phyloP scores from a whole-genome alignment of 2,797 vertebrate genomes.

The Astyanax mexicanus region DNA sequence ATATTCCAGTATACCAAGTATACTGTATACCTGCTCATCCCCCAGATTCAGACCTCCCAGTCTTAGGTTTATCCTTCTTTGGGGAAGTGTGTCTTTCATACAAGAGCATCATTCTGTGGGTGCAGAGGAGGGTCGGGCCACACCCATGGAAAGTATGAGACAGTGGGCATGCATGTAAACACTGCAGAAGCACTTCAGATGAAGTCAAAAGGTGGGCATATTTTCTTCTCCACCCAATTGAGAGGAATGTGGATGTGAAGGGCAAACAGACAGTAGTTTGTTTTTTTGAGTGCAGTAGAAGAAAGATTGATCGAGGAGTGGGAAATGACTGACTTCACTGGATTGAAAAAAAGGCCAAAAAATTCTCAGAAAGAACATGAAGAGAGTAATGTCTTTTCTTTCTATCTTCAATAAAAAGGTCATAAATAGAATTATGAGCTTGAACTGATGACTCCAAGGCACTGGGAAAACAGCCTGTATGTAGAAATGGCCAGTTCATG shows the following conservation, averaged over 20 bases:
- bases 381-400: no score
- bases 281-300: slow-evolving; percentile 67
- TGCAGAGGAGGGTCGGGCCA: slow-evolving; percentile 65
- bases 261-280: slow-evolving; percentile 63
- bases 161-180: slow-evolving; percentile 72
- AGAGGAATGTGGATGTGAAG: not conserved
- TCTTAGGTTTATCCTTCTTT: slow-evolving; percentile 22
- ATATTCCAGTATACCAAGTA: no score
- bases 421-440: slow-evolving; percentile 33
- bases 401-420: slow-evolving; percentile 51
- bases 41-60: slow-evolving; percentile 9
- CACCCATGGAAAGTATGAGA: slow-evolving; percentile 74
- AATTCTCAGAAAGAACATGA: slow-evolving; percentile 3
- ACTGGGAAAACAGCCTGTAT: slow-evolving; percentile 60
- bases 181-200: slow-evolving; percentile 67
- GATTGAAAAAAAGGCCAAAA: slow-evolving; percentile 43
- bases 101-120: slow-evolving; percentile 75
- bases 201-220: slow-evolving; percentile 44
- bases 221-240: slow-evolving; percentile 30
- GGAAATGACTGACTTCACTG: slow-evolving; percentile 42
- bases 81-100: slow-evolving; percentile 50
- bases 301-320: slow-evolving; percentile 66
- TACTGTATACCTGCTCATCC: slow-evolving; percentile 38
- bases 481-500: slow-evolving; percentile 59
- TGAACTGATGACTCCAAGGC: slow-evolving; percentile 34